These are phyloP conservation scores for Chloroceryle aenea DNA, from an alignment of 2,113 vertebrate genomes.

Conservation along the genomic window DNA sequence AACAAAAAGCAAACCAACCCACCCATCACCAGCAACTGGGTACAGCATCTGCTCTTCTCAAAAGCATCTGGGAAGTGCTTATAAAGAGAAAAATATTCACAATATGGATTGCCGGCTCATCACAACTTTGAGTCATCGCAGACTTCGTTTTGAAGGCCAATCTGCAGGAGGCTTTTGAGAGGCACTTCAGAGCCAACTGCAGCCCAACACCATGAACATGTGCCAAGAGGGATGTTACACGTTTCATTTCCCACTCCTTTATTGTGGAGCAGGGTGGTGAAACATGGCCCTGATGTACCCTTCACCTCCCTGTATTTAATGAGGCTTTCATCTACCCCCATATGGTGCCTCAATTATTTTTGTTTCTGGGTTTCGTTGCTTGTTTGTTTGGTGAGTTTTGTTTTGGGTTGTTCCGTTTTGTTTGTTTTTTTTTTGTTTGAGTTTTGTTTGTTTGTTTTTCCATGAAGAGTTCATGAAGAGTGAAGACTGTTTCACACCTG, in stretches of 20 bases:
- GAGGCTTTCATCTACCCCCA: not conserved
- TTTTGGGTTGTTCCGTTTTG: no score
- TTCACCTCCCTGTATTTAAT: not conserved
- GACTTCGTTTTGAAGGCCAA: not conserved
- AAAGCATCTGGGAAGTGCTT: not conserved
- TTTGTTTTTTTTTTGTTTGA: no score
- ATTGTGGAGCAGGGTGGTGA: not conserved
- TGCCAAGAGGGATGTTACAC: not conserved
- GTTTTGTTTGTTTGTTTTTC: no score
- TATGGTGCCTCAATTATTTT: not conserved
- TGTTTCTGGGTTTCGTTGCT: not conserved
- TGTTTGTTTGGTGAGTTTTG: no score
- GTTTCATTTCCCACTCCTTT: not conserved
- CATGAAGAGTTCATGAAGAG: not conserved
- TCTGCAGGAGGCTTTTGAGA: not conserved
- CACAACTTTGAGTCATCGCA: not conserved
- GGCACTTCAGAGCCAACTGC: not conserved
- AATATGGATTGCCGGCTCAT: not conserved
- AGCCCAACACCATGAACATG: accelerated
- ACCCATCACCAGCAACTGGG: not conserved
- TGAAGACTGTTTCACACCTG: not conserved
- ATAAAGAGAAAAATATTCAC: not conserved
- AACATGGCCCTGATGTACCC: not conserved
- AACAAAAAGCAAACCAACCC: not conserved
- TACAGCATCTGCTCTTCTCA: not conserved